Conservation (phyloP, 2,888 invertebrate species). For the Argyresthia goedartella region DNA sequence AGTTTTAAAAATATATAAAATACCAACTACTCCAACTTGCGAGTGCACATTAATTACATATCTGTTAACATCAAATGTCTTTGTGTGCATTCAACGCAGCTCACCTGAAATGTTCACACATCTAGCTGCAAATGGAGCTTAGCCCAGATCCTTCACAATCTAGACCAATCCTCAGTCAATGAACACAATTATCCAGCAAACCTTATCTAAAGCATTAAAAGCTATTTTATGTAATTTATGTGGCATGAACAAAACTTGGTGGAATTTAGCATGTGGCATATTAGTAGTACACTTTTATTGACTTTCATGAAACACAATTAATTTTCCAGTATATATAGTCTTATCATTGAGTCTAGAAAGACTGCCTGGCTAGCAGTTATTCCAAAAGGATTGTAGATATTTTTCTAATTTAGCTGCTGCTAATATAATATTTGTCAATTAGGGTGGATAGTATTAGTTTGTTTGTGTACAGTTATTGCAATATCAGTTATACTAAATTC, state of each 20-base stretch:
- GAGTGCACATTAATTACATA: no score
- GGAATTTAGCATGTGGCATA: slow-evolving; percentile 48
- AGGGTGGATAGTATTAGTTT: no score
- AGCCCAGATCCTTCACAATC: background rate
- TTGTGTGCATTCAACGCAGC: slow-evolving; percentile 1
- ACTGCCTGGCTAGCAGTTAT: no score
- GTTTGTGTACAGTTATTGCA: slow-evolving; percentile 13
- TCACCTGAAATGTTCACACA: background rate
- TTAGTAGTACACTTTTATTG: slow-evolving; percentile 11
- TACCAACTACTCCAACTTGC: slow-evolving; percentile 21
- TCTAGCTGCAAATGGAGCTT: background rate
- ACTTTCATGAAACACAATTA: no score
- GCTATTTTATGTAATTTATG: slow-evolving; percentile 57
- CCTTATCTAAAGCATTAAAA: slow-evolving; percentile 69
- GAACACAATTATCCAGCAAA: slow-evolving; percentile 68
- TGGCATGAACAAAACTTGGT: slow-evolving; percentile 58
- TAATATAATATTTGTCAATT: no score
- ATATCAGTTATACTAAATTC: slow-evolving; percentile 44
- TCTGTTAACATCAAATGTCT: background rate
- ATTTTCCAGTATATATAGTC: no score
- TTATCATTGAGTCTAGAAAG: no score
- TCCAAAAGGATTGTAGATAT: no score
- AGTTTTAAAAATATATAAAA: slow-evolving; percentile 51
- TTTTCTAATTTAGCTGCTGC: no score
- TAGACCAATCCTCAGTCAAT: slow-evolving; percentile 48